phyloP scores from a whole-genome alignment of 2,888 invertebrate species.

The Cyclophora albipunctata region DNA sequence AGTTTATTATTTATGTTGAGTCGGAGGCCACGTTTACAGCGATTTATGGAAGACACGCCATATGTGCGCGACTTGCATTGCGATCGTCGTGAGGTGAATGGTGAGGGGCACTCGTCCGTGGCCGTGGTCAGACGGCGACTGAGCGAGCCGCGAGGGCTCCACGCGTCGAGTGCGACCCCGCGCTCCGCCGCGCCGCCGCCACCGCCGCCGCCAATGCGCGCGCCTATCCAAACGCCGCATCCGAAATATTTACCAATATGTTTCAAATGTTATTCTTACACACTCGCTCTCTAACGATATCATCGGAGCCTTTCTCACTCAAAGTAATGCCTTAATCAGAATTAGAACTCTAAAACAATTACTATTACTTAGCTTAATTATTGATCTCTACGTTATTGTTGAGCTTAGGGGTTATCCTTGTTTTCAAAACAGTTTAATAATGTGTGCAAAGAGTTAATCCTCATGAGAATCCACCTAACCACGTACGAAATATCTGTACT shows the following conservation, averaged over 20 bases:
- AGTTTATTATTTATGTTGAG: conserved; percentile 32
- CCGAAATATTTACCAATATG: conserved; percentile 37
- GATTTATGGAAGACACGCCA: conserved; percentile 39
- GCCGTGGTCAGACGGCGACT: conserved; percentile 55
- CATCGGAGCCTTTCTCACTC: too few species aligned
- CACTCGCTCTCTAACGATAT: not conserved
- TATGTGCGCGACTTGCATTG: conserved; percentile 45
- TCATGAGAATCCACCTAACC: too few species aligned
- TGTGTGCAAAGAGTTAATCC: too few species aligned
- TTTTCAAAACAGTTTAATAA: too few species aligned
- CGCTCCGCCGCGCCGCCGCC: conserved; percentile 36
- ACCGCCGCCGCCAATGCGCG: conserved; percentile 49
- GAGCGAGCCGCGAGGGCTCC: conserved; percentile 58
- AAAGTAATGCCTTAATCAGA: too few species aligned
- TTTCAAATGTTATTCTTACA: conserved; percentile 23
- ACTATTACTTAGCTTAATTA: too few species aligned
- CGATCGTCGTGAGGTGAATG: conserved; percentile 37
- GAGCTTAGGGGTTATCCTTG: too few species aligned
- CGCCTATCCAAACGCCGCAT: conserved; percentile 49
- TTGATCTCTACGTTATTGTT: too few species aligned
- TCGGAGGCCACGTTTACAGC: conserved; percentile 26
- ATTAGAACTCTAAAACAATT: too few species aligned
- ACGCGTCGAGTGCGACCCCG: conserved; percentile 48
- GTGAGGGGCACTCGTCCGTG: conserved; percentile 35
- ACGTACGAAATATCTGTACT: too few species aligned